Percentiles rank a stretch among this genome's conserved stretches.
phyloP scores from a whole-genome alignment of 2,113 vertebrate genomes.

The Esox niger region DNA sequence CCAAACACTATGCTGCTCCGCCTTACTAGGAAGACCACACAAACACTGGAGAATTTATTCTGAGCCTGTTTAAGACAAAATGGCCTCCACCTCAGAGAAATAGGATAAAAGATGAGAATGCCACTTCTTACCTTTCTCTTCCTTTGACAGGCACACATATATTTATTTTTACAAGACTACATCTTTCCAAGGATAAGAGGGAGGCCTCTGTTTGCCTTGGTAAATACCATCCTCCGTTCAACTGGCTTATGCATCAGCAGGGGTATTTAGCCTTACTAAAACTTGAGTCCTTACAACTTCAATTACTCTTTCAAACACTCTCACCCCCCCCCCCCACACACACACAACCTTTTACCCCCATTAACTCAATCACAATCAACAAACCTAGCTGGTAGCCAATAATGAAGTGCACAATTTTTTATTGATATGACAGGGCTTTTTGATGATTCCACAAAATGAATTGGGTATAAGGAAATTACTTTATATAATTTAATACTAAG shows the following conservation, averaged over 20 bases:
- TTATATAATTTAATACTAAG: too few species aligned
- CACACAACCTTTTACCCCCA: too few species aligned
- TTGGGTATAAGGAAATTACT: too few species aligned
- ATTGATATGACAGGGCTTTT: too few species aligned
- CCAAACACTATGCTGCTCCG: conserved; percentile 31
- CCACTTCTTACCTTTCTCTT: conserved; percentile 44
- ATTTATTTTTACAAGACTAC: conserved; percentile 28
- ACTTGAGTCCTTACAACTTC: conserved; percentile 31
- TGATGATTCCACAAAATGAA: too few species aligned
- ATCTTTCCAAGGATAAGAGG: conserved; percentile 19
- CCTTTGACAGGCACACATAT: conserved; percentile 17
- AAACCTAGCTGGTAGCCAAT: too few species aligned
- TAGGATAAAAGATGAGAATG: conserved; percentile 42
- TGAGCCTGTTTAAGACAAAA: conserved; percentile 9
- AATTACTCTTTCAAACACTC: conserved; percentile 32
- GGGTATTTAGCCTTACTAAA: conserved; percentile 50
- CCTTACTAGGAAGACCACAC: conserved; percentile 85
- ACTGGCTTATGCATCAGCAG: conserved; percentile 50
- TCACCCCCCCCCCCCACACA: too few species aligned
- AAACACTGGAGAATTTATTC: conserved; percentile 78
- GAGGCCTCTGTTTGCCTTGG: conserved; percentile 51
- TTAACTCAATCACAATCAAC: too few species aligned
- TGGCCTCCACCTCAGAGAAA: too few species aligned
- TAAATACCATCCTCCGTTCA: conserved; percentile 51
- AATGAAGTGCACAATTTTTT: too few species aligned